Percentiles rank a stretch among this genome's conserved stretches.
phyloP scores from a whole-genome alignment of 92 coral and sea anemone genomes.

The Porites rus region DNA sequence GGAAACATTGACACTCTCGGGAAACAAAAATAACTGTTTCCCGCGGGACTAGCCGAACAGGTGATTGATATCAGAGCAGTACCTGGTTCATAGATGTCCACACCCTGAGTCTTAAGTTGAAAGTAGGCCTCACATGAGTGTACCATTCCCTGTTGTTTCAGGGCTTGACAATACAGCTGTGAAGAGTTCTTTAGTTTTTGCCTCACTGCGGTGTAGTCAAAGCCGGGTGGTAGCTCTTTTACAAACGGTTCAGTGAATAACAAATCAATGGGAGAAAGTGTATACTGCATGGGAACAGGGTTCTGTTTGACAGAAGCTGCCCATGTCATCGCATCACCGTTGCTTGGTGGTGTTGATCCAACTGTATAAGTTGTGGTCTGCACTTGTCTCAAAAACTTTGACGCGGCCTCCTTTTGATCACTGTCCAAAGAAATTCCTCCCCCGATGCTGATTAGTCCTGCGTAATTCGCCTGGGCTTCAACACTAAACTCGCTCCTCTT shows the following conservation, averaged over 20 bases:
- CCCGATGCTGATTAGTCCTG: constrained; percentile 63
- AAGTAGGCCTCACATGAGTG: constrained; percentile 14
- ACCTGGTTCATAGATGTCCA: background rate
- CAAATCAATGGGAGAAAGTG: constrained; percentile 42
- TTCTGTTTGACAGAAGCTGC: constrained; percentile 54
- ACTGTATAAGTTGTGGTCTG: constrained; percentile 66
- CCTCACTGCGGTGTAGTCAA: constrained; percentile 28
- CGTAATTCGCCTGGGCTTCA: constrained; percentile 68
- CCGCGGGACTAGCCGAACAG: too few species aligned
- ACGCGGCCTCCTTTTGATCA: constrained; percentile 61
- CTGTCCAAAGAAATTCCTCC: constrained; percentile 65
- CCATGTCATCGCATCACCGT: constrained; percentile 72
- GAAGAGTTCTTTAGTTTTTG: constrained; percentile 28
- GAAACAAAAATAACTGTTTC: too few species aligned
- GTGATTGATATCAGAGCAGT: too few species aligned
- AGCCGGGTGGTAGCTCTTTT: constrained; percentile 23
- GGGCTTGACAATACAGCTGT: constrained; percentile 20
- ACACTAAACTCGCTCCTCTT: constrained; percentile 29
- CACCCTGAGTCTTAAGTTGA: background rate
- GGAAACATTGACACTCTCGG: too few species aligned
- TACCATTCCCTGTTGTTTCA: constrained; percentile 29
- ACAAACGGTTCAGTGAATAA: constrained; percentile 50
- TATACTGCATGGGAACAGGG: constrained; percentile 66
- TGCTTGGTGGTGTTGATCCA: constrained; percentile 68
- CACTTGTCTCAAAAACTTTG: constrained; percentile 49